A percentile compares a stretch with the other conserved stretches of the same genome.
These are phyloP conservation scores for Schrankia costaestrigalis DNA, from an alignment of 2,888 invertebrate genomes.

Conservation along the genomic window DNA sequence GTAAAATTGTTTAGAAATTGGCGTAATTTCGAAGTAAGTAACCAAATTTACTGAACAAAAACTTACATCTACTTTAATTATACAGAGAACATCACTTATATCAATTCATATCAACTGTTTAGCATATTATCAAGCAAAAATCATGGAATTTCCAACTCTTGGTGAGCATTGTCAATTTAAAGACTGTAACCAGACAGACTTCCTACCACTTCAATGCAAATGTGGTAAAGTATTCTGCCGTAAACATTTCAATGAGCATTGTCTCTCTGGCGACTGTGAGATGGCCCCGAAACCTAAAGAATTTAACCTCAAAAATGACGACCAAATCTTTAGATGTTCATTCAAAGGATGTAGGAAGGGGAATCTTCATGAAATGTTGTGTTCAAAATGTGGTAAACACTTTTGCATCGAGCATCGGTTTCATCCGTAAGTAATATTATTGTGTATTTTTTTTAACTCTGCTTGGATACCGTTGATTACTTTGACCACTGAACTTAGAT, in stretches of 20 bases:
- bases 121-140: background rate
- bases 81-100: background rate
- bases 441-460: background rate
- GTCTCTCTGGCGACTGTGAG: slow-evolving; percentile 75
- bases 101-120: background rate
- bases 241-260: slow-evolving; percentile 82
- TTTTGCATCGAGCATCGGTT: slow-evolving; percentile 86
- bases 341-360: slow-evolving; percentile 79
- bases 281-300: slow-evolving; percentile 63
- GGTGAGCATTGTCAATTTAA: slow-evolving; percentile 83
- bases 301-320: slow-evolving; percentile 58
- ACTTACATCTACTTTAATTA: too few species aligned
- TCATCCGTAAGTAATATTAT: slow-evolving; percentile 64
- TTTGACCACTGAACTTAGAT: background rate
- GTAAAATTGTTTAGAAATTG: too few species aligned
- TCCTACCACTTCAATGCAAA: slow-evolving; percentile 85
- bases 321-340: slow-evolving; percentile 78
- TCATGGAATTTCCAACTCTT: slow-evolving; percentile 85
- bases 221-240: slow-evolving; percentile 84
- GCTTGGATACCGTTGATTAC: background rate
- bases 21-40: too few species aligned
- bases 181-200: slow-evolving; percentile 85
- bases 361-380: slow-evolving; percentile 83
- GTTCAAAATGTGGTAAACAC: slow-evolving; percentile 83
- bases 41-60: too few species aligned